phyloP scores from a whole-genome alignment of 2,888 invertebrate species.

The Tholera decimalis region DNA sequence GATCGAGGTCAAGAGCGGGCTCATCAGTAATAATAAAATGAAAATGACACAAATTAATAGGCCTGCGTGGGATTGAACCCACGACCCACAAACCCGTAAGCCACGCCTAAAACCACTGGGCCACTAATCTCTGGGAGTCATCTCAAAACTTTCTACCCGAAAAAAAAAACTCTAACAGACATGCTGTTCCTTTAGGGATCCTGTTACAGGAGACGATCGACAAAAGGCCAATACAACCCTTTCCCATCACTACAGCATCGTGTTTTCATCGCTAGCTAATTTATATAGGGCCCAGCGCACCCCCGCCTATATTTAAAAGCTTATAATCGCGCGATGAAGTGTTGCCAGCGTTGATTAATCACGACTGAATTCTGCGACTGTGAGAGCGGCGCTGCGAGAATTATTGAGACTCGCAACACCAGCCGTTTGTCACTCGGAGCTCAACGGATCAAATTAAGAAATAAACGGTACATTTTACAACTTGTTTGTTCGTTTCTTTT shows the following conservation, averaged over 20 bases:
- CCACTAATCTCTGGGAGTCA: too few species aligned
- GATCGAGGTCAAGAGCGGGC: too few species aligned
- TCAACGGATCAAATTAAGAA: constrained; percentile 69
- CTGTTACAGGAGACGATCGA: constrained; percentile 28
- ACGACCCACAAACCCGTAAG: too few species aligned
- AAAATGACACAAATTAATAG: too few species aligned
- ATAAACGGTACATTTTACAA: constrained; percentile 59
- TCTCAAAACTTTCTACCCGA: too few species aligned
- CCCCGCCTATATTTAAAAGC: constrained; percentile 88
- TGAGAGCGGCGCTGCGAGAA: constrained; percentile 65
- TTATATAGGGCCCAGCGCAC: constrained; percentile 86
- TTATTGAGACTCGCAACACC: constrained; percentile 66
- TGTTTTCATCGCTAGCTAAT: constrained; percentile 88
- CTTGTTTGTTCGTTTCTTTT: constrained; percentile 38
- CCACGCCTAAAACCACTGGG: too few species aligned
- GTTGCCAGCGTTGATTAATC: constrained; percentile 87
- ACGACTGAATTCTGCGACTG: constrained; percentile 75
- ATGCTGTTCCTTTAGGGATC: background rate
- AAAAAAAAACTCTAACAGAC: too few species aligned
- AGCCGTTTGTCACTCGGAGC: constrained; percentile 66
- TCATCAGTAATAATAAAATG: too few species aligned
- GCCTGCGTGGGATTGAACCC: too few species aligned
- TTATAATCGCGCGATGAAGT: constrained; percentile 90
- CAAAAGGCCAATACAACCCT: constrained; percentile 14
- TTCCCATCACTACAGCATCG: constrained; percentile 69